Evolutionary conservation across 2,888 invertebrate genomes (phyloP), one percentile per base, ranked within the genome.

Genomic region (Harpalus rubripes): DNA sequence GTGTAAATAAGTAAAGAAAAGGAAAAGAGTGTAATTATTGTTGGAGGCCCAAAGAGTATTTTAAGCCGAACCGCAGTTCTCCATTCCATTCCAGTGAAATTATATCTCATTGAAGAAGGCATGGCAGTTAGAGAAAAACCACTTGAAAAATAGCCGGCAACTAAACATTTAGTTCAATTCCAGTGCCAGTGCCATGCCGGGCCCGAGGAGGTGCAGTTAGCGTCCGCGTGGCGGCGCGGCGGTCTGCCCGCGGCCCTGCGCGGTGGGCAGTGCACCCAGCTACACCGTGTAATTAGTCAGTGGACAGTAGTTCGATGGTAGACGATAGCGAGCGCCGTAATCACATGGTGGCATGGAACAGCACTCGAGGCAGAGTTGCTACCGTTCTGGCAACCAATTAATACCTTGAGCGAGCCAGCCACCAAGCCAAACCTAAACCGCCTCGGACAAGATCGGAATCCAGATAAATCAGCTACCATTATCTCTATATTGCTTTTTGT

Each of bases 271-370:
- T 84, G 52, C 56, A 61, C 79, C 84, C 84, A 65, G 52, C 59
- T 84, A 18, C 87, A 89, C 88, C 88, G 87, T 90, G 88, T 90
- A 90, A 90, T 90, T 90, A 90, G 88, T 88, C 87, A 78, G 88
- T 88, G 89, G 90, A 89, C 90, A 89, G 90, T 90, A 90, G 90
- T 90, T 89, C 89, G 89, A 85, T 85, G 85, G 76, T 39, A 82
- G 85, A 85, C 81, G 85, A 90, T 90, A 89, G 89, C 89, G 87
- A 88, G 88, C 86, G 87, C 61, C 82, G 88, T 90, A 90, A 90
- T 90, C 90, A 90, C 89, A 88, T 89, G 87, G 88, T 89, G 88
- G 85, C 80, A 72, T 63, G 78, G 80, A 79, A 72, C 85, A 80
- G 80, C 80, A 56, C 85, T 68, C 85, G 80, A 56, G 85, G 80